Base-by-base conservation (phyloP, 2,797 vertebrate species). In the Arrhamphus sclerolepis region DNA sequence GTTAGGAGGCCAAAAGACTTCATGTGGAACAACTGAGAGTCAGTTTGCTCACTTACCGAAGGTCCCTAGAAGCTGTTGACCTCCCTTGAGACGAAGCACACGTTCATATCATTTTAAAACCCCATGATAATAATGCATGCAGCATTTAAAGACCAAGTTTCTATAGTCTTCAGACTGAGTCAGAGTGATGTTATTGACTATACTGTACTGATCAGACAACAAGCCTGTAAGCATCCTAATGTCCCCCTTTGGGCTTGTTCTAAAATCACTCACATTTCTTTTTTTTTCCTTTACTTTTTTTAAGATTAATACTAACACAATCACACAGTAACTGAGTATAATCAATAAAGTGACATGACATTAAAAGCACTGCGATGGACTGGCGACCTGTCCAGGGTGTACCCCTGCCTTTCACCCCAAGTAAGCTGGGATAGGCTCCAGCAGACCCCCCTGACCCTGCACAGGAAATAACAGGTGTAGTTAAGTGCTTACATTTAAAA, bases 1-100 rank as follows among this genome's bases (percentile, higher is more conserved):
- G 34, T 48, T 46, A 13, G 65, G 65, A 59, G 74, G 59, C 70
- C 26, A 26, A 59, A 58, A 51, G 31, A 16, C 19, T 53, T 68
- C 17, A 62, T 55, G 6, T 39, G 43, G 19, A 26, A 22, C 21
- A 29, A 48, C 57, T 61, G 3, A 28, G 48, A 63, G 54, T 70
- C 29, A 63, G 16, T 69, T 66, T 47, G 62, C 51, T 66, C 47
- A 63, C 46, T 42, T 11, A 26, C 24, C 24, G 6, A 43, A 46
- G 19, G 38, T 5, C 47, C 9, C 16, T 70, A 16, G 64, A 62
- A 42, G 43, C 31, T 47, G 47, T 50, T 43, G 8, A 7, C 29
- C 29, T 29, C 29, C 4, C 8, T 29, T 29, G 39, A 54, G 48
- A 48, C 47, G 22, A 65, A 44, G 14, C 0, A 9, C 31, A 10